These are phyloP conservation scores for Emydoidea blandingii DNA, from an alignment of 2,797 vertebrate species.

Conservation along the genomic window DNA sequence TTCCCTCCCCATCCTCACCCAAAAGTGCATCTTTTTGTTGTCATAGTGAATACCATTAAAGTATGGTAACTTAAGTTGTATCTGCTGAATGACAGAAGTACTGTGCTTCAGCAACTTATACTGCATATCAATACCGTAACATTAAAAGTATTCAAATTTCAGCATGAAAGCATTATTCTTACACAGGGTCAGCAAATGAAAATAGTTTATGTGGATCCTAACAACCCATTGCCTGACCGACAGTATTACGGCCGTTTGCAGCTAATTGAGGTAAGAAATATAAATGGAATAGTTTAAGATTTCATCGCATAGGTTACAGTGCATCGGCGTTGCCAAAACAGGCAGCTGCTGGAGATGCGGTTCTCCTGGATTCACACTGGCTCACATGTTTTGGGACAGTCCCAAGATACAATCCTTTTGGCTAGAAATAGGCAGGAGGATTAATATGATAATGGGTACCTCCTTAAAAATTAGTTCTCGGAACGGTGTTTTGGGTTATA, in stretches of 20 bases:
- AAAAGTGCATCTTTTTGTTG: background rate
- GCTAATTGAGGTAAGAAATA: slow-evolving; percentile 88
- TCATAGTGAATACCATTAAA: background rate
- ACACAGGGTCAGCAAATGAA: slow-evolving; percentile 86
- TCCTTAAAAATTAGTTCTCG: background rate
- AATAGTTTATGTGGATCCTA: slow-evolving; percentile 83
- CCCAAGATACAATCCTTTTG: background rate
- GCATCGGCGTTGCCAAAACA: background rate
- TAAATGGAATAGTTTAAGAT: background rate
- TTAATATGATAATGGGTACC: background rate
- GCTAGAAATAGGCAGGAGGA: background rate
- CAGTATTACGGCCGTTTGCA: slow-evolving; percentile 88
- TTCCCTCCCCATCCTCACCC: background rate
- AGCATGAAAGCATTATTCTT: slow-evolving; percentile 11
- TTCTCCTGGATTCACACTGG: background rate
- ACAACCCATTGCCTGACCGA: slow-evolving; percentile 87
- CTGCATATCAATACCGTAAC: background rate
- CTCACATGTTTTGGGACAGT: background rate
- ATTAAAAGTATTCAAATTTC: background rate
- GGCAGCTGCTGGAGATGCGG: background rate
- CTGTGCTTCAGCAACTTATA: background rate
- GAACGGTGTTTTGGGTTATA: background rate
- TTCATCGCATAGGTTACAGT: background rate
- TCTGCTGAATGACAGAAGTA: background rate
- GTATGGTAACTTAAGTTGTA: background rate